Evolutionary conservation across 2,113 vertebrate species (phyloP).

Genomic region (Fukomys damarensis): DNA sequence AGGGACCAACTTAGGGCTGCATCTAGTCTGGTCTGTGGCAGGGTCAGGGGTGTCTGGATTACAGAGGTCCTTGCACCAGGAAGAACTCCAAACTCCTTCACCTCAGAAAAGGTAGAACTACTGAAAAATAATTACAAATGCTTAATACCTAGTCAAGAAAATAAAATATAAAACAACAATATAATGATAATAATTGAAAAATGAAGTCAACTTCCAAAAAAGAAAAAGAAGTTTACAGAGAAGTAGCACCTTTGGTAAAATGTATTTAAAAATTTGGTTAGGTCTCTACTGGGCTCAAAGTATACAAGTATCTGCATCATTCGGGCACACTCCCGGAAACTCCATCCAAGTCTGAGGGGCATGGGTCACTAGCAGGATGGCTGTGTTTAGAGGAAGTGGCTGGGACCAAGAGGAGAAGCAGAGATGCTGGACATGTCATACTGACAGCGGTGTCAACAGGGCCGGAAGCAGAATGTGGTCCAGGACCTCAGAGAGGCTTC

Average conservation of each 20-base stretch:
- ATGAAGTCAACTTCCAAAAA: slow-evolving; percentile 77
- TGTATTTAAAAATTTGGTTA: slow-evolving; percentile 69
- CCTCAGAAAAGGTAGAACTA: slow-evolving; percentile 80
- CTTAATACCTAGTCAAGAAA: slow-evolving; percentile 85
- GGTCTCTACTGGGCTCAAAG: slow-evolving; percentile 54
- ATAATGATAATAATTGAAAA: slow-evolving; percentile 72
- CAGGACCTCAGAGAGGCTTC: background rate
- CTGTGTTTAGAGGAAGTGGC: background rate
- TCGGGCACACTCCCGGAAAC: background rate
- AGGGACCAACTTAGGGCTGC: background rate
- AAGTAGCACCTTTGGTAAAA: slow-evolving; percentile 89
- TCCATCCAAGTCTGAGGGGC: slow-evolving; percentile 5
- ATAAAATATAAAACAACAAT: slow-evolving; percentile 80
- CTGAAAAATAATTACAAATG: slow-evolving; percentile 81
- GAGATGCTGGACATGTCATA: background rate
- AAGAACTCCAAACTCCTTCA: slow-evolving; percentile 50
- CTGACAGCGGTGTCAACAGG: background rate
- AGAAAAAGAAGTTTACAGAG: slow-evolving; percentile 80
- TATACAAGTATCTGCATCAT: slow-evolving; percentile 56
- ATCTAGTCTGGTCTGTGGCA: background rate
- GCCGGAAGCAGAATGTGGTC: background rate
- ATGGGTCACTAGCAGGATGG: slow-evolving; percentile 6
- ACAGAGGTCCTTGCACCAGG: background rate
- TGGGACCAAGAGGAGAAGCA: slow-evolving; percentile 15
- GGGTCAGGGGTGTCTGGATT: background rate